Evolutionary conservation across 1,140 invertebrate species (phyloP).

Genomic region (Centruroides sculpturatus): DNA sequence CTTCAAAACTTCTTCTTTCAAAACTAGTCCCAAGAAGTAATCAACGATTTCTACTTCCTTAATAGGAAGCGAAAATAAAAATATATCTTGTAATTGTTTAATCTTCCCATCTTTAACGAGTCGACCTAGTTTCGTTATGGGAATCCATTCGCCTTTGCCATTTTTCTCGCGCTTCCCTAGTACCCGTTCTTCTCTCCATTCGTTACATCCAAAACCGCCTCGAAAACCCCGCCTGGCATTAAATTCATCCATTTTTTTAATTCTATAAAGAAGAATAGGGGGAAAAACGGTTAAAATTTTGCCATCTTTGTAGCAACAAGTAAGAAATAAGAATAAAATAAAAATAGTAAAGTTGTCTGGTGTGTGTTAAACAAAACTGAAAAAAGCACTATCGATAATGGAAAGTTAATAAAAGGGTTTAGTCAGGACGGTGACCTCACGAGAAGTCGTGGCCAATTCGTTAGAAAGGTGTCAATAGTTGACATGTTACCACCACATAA

Average conservation of each 20-base stretch:
- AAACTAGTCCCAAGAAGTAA: conserved; percentile 72
- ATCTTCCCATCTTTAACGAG: conserved; percentile 96
- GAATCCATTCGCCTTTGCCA: conserved; percentile 91
- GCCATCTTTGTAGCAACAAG: too few relatives aligned
- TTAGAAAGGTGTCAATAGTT: too few relatives aligned
- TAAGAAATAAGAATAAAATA: too few relatives aligned
- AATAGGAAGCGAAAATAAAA: conserved; percentile 95
- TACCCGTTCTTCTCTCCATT: conserved; percentile 48
- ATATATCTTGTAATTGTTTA: conserved; percentile 93
- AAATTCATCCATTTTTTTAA: background rate
- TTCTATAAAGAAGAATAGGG: too few relatives aligned
- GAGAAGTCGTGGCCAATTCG: too few relatives aligned
- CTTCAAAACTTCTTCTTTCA: conserved; percentile 97
- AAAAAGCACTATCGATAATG: too few relatives aligned
- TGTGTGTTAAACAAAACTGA: too few relatives aligned
- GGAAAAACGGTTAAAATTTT: too few relatives aligned
- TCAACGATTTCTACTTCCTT: conserved; percentile 99
- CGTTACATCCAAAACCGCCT: conserved; percentile 58
- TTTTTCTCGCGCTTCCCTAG: conserved; percentile 68
- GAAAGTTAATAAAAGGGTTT: too few relatives aligned
- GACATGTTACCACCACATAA: too few relatives aligned
- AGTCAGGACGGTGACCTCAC: too few relatives aligned
- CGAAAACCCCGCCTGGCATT: conserved; percentile 38
- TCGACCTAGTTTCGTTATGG: conserved; percentile 95
- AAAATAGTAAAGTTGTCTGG: too few relatives aligned